A percentile compares a stretch with the other conserved stretches of the same genome.
Evolutionary conservation across 2,797 vertebrate species (phyloP).

Genomic region (Trichosurus vulpecula): DNA sequence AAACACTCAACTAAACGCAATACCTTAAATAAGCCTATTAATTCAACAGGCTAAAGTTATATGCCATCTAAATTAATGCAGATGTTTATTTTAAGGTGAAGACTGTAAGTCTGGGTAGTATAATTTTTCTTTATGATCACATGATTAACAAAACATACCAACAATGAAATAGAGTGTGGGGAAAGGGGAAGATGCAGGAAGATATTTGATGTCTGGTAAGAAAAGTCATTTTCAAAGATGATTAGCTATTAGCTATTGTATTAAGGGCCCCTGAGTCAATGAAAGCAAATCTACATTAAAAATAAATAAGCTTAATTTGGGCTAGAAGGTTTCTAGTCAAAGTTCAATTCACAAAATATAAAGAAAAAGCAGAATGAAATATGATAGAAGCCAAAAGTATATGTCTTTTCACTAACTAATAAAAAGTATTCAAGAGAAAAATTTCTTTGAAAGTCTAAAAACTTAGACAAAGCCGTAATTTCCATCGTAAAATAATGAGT

Average conservation of each 20-base stretch:
- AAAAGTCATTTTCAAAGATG: slow-evolving; percentile 65
- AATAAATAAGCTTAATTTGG: slow-evolving; percentile 28
- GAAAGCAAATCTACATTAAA: slow-evolving; percentile 68
- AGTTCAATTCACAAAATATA: slow-evolving; percentile 30
- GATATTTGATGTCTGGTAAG: slow-evolving; percentile 47
- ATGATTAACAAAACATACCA: slow-evolving; percentile 50
- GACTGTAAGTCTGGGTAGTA: slow-evolving; percentile 26
- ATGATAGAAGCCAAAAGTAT: slow-evolving; percentile 42
- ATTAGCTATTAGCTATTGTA: slow-evolving; percentile 73
- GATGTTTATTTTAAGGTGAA: slow-evolving; percentile 56
- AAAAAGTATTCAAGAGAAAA: slow-evolving; percentile 70
- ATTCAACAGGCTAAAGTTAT: slow-evolving; percentile 66
- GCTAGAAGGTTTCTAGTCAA: slow-evolving; percentile 56
- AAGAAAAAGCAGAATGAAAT: slow-evolving; percentile 54
- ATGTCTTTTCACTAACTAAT: slow-evolving; percentile 61
- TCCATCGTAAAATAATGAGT: slow-evolving; percentile 78
- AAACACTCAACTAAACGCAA: slow-evolving; percentile 51
- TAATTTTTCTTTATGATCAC: slow-evolving; percentile 52
- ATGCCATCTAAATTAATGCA: slow-evolving; percentile 36
- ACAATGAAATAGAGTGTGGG: slow-evolving; percentile 18
- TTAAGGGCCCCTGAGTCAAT: slow-evolving; percentile 57
- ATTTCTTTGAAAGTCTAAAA: slow-evolving; percentile 63
- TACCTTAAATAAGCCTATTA: slow-evolving; percentile 60
- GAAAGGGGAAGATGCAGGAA: slow-evolving; percentile 34
- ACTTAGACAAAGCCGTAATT: slow-evolving; percentile 54